These are phyloP conservation scores for Mylabris phalerata DNA, from an alignment of 1,140 invertebrate species.

Conservation along the genomic window DNA sequence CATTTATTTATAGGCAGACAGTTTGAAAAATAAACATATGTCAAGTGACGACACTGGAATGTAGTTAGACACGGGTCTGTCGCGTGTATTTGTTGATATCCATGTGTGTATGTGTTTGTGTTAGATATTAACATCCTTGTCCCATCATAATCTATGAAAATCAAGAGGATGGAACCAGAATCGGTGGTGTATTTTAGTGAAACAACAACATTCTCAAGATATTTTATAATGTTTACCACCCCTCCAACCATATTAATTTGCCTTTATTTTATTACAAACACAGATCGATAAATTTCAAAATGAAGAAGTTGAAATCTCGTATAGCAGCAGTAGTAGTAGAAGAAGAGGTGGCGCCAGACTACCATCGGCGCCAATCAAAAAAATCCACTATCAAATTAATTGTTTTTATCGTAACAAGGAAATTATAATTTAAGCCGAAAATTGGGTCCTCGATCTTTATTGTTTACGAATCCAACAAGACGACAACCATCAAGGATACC, in stretches of 20 bases:
- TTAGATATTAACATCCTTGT: conserved; percentile 1
- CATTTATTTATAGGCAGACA: conserved; percentile 14
- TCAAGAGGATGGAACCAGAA: background rate
- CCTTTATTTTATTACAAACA: conserved; percentile 14
- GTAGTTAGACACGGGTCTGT: conserved; percentile 20
- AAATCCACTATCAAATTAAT: too few species aligned
- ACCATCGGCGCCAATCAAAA: conserved; percentile 13
- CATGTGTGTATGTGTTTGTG: background rate
- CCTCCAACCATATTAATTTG: conserved; percentile 10
- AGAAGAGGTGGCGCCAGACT: conserved; percentile 14
- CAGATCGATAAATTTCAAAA: conserved; percentile 13
- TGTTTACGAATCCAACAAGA: conserved; percentile 23
- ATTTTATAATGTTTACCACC: conserved; percentile 10
- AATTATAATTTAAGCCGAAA: conserved; percentile 27
- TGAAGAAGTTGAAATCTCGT: background rate
- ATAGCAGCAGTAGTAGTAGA: conserved; percentile 5
- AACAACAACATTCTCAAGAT: conserved; percentile 14
- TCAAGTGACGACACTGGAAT: conserved; percentile 21
- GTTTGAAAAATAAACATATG: conserved; percentile 23
- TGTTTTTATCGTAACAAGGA: too few species aligned
- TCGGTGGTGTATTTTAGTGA: conserved; percentile 9
- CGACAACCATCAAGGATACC: conserved; percentile 6
- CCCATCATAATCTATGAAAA: conserved; percentile 3
- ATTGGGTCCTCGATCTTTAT: conserved; percentile 39
- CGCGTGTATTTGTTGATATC: conserved; percentile 7